Base-by-base conservation (phyloP, 2,797 vertebrate genomes). In the Harpagifer antarcticus region DNA sequence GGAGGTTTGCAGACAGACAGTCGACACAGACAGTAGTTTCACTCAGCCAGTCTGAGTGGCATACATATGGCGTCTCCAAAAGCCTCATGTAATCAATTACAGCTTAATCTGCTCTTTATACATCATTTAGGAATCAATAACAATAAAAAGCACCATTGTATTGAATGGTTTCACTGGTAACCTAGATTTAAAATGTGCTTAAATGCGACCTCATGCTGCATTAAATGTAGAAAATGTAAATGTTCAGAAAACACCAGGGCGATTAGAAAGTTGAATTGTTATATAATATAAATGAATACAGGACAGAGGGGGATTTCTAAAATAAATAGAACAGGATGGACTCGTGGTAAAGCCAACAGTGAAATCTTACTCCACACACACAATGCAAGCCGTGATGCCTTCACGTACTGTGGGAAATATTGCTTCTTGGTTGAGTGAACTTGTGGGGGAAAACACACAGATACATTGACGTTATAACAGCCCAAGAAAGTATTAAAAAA, bases 301-400 rank as follows among this genome's bases (percentile, higher is more conserved):
- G 53, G 55, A 62, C 57, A 65, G 69, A 72, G 31, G 66, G 70
- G 63, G 68, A 40, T 75, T 88, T 84, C 58, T 64, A 68, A 42
- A 74, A 68, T 84, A 88, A 86, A 82, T 84, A 69, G 83, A 84
- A 82, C 84, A 85, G 80, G 76, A 85, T 86, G 81, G 62, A 76
- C 73, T 74, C 68, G 23, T 45, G 50, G 61, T 76, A 71, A 83
- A 31, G 84, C 83, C 86, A 86, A 75, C 67, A 81, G 84, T 87
- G 89, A 90, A 91, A 93, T 89, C 62, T 72, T 87, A 89, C 82
- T 85, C 89, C 83, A 72, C 61, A 69, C 68, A 68, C 78, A 68
- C 76, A 52, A 54, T 72, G 75, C 69, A 78, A 74, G 53, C 50
- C 57, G 0, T 52, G 88, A 8, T 82, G 81, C 86, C 13, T 91